These are phyloP conservation scores for Cephus runcator DNA, from an alignment of 2,888 invertebrate genomes.

Conservation along the genomic window DNA sequence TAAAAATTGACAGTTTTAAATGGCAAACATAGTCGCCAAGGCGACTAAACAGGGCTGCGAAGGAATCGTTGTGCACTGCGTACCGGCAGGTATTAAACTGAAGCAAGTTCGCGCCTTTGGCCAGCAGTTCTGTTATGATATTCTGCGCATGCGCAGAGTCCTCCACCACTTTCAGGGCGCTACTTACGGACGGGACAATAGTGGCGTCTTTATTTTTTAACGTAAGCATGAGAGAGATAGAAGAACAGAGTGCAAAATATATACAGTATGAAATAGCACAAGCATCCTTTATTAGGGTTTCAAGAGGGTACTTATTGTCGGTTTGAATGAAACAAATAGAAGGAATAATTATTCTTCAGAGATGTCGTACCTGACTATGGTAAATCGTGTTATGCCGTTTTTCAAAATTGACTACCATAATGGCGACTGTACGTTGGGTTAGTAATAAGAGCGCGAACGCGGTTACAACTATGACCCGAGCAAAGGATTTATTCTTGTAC, in stretches of 20 bases:
- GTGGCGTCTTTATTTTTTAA: neutral
- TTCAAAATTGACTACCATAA: neutral
- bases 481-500: neutral
- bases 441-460: neutral
- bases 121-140: neutral
- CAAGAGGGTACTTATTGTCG: neutral
- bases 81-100: neutral
- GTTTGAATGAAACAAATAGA: neutral
- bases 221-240: neutral
- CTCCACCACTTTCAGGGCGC: neutral
- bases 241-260: neutral
- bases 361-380: neutral
- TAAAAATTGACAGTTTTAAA: neutral
- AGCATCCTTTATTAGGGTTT: neutral
- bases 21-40: neutral
- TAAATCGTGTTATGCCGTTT: neutral
- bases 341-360: too few species aligned
- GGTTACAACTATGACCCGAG: neutral
- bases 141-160: neutral
- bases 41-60: too few species aligned
- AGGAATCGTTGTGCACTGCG: neutral
- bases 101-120: constrained; percentile 1
- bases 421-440: neutral
- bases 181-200: neutral
- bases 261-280: neutral